Conservation (phyloP, 2,888 invertebrate genomes). For the Ichneumoninae sp. region DNA sequence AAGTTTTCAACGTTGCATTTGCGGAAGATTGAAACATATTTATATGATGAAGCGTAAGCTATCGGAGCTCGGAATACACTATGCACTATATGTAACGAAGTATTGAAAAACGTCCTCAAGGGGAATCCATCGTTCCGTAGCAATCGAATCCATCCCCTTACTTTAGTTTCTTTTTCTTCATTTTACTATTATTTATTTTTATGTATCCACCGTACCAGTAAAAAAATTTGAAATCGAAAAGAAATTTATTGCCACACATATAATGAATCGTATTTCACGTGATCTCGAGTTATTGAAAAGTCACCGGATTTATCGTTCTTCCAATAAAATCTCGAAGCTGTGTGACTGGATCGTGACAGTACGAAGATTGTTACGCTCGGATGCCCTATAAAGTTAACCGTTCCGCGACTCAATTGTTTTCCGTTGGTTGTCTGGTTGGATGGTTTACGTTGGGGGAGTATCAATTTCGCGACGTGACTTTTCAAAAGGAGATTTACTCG, state of each 20-base stretch:
- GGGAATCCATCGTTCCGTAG: neutral
- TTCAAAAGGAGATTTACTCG: neutral
- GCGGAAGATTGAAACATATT: neutral
- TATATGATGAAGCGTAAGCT: neutral
- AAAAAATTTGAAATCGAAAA: no score
- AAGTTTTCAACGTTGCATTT: neutral
- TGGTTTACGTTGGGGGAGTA: neutral
- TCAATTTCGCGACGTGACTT: slow-evolving; percentile 27
- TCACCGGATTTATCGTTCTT: slow-evolving; percentile 10
- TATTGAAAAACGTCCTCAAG: neutral
- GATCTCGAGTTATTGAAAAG: neutral
- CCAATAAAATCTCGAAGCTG: neutral
- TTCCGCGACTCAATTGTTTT: slow-evolving; percentile 25
- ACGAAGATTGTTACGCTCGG: neutral
- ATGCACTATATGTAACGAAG: neutral
- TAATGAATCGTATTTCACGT: neutral
- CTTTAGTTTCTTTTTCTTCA: neutral
- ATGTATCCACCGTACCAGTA: neutral
- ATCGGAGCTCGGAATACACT: neutral
- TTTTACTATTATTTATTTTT: no score
- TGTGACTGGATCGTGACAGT: neutral
- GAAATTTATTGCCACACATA: neutral
- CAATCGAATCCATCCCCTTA: no score
- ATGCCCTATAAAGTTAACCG: slow-evolving; percentile 11
- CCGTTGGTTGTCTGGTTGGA: neutral